Evolutionary conservation across 2,113 vertebrate species (phyloP), one percentile per base, ranked within the genome.

Genomic region (Cygnus buccinator): DNA sequence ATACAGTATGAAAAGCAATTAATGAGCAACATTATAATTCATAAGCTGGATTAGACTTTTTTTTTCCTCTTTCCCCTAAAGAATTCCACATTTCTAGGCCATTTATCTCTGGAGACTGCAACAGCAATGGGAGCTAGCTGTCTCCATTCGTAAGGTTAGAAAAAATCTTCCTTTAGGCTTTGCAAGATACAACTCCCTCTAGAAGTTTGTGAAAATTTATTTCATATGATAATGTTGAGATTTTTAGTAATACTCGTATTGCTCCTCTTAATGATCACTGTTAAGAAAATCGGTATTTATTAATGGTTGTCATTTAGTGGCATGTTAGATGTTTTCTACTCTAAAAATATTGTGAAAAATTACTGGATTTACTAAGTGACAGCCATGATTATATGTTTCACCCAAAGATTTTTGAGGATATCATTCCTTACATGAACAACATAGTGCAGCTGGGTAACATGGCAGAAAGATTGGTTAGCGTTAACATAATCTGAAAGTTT

Each of bases 341-440:
- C 25, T 67, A 44, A 59, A 79, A 89, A 43, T 82, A 72, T 29
- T 44, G 4, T 68, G 68, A 66, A 46, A 66, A 73, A 22, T 48
- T 81, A 13, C 21, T 59, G 5, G 33, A 48, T 3, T 58, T 84
- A 50, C 31, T 76, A 54, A 72, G 19, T 59, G 63, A 26, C 33
- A 85, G 33, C 33, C 9, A 6, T 29, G 54, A 57, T 75, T 52
- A 55, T 39, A 52, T 0, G 0, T 33, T 52, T 85, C 39, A 41
- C 6, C 28, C 8, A 39, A 44, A 50, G 31, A 72, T 67, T 87
- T 87, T 25, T 54, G 8, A 81, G 46, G 31, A 9, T 5, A 86
- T 58, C 1, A 29, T 86, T 84, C 25, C 18, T 66, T 84, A 39
- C 39, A 2, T 67, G 28, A 41, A 29, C 18, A 78, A 7, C 84